Evolutionary conservation across 2,113 vertebrate species (phyloP).

Genomic region (Neomonachus schauinslandi): DNA sequence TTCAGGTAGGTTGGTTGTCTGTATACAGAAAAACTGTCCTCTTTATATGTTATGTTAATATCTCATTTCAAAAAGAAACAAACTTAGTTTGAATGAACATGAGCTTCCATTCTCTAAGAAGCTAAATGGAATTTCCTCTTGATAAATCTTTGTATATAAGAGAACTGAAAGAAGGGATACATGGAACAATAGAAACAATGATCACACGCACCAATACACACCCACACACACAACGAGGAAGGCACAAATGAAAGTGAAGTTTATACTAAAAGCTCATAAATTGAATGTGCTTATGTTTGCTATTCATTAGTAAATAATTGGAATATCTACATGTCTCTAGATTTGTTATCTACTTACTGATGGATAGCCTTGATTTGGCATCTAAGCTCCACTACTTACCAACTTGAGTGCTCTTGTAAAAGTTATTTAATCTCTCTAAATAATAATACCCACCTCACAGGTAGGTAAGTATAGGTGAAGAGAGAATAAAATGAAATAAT

Average conservation of each 20-base stretch:
- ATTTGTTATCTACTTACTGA: not conserved
- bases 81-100: not conserved
- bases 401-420: not conserved
- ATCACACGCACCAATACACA: no score
- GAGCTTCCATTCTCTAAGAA: not conserved
- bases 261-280: not conserved
- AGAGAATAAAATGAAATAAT: not conserved
- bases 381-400: not conserved
- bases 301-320: not conserved
- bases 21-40: not conserved
- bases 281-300: not conserved
- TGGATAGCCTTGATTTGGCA: not conserved
- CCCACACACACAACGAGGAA: not conserved
- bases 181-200: not conserved
- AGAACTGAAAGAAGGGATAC: not conserved
- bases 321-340: not conserved
- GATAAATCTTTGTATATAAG: not conserved
- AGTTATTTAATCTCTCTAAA: not conserved
- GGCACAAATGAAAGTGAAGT: not conserved
- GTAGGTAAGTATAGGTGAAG: not conserved
- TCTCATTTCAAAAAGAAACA: not conserved
- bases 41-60: not conserved
- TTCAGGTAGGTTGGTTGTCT: not conserved
- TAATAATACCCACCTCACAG: not conserved
- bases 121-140: not conserved